Evolutionary conservation across 1,140 invertebrate species (phyloP).

Genomic region (Hyles vespertilio): DNA sequence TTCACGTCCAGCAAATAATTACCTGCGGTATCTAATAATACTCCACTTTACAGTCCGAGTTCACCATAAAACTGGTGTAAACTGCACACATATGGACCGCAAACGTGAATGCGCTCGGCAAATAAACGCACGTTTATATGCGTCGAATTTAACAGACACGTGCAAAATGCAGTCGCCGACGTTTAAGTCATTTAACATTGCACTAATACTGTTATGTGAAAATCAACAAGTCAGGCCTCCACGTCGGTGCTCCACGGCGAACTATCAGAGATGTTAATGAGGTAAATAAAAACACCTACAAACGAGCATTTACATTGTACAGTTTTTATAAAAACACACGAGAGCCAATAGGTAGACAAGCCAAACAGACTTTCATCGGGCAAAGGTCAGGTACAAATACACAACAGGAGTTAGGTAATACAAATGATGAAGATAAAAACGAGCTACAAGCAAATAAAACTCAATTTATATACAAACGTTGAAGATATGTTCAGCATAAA

Average conservation of each 20-base stretch:
- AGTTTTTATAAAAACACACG: too few species aligned
- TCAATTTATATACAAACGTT: too few species aligned
- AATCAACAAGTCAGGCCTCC: conserved; percentile 26
- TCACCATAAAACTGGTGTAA: conserved; percentile 5
- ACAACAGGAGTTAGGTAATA: too few species aligned
- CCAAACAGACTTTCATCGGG: too few species aligned
- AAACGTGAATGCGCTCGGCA: conserved; percentile 25
- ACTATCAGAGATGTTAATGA: not conserved
- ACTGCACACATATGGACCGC: conserved; percentile 9
- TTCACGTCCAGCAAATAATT: conserved; percentile 1
- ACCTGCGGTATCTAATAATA: conserved; percentile 11
- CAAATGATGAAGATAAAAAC: too few species aligned
- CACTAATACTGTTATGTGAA: conserved; percentile 35
- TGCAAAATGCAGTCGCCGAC: conserved; percentile 31
- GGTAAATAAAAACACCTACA: not conserved
- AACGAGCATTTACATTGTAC: too few species aligned
- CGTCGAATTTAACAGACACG: conserved; percentile 36
- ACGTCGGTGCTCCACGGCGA: not conserved
- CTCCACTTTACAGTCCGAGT: conserved; percentile 5
- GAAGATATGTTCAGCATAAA: too few species aligned
- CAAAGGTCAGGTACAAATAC: too few species aligned
- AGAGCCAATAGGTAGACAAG: too few species aligned
- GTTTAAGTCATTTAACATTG: conserved; percentile 36
- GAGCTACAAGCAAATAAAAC: too few species aligned
- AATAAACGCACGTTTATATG: conserved; percentile 26